Conservation (phyloP, 2,113 vertebrate genomes). For the Cricetomys ansorgei region DNA sequence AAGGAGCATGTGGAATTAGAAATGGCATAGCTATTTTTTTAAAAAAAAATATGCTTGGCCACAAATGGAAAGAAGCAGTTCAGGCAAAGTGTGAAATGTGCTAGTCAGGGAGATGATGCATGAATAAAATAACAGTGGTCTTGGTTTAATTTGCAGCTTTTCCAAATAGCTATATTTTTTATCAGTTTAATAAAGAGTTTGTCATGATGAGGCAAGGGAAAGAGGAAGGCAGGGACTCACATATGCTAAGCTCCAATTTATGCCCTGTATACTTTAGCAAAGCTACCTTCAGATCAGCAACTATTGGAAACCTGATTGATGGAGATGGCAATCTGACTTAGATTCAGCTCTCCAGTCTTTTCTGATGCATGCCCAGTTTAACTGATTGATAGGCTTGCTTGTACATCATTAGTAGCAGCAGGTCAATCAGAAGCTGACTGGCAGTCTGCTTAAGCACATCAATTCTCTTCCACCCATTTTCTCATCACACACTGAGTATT, state of each 20-base stretch:
- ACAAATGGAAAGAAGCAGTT: not conserved
- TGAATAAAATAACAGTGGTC: not conserved
- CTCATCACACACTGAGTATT: not conserved
- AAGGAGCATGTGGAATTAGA: not conserved
- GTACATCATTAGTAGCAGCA: not conserved
- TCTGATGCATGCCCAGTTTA: not conserved
- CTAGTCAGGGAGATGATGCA: not conserved
- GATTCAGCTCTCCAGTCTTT: not conserved
- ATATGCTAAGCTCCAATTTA: not conserved
- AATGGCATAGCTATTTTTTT: not conserved
- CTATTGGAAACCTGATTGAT: not conserved
- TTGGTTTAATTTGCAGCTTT: not conserved
- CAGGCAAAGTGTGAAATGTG: not conserved
- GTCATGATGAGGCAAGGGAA: not conserved
- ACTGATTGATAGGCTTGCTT: not conserved
- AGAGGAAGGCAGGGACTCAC: not conserved
- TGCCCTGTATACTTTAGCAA: not conserved
- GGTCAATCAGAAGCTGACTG: not conserved
- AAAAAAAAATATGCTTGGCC: not conserved
- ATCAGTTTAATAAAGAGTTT: not conserved
- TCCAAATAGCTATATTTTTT: not conserved
- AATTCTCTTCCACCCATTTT: not conserved
- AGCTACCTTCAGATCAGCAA: conserved; percentile 8
- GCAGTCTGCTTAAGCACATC: not conserved
- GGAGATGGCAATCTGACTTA: not conserved